Base-by-base conservation (phyloP, 2,888 invertebrate species). In the Volucella zonaria region DNA sequence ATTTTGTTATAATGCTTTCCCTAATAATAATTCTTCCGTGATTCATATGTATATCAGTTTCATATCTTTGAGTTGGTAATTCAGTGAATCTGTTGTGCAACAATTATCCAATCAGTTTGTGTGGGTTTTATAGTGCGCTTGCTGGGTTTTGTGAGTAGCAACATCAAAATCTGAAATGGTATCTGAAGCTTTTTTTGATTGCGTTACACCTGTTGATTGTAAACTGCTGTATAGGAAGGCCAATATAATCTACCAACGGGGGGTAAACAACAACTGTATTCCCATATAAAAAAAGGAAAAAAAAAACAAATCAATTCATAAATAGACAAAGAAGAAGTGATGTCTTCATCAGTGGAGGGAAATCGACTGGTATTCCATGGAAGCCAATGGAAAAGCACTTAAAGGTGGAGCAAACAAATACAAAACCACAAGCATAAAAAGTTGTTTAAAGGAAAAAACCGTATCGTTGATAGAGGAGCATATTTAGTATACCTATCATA, bases 321-420 rank as follows among this genome's bases (percentile, higher is more conserved):
- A 58, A 14, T 12, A 58, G 15, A 47, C 47, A 58, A 70, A 58
- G 68, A 52, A 38, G 11, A 47, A 49, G 38, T 70, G 58, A 70
- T 40, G 58, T 38, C 58, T 67, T 70, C 58, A 70, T 70, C 31
- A 31, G 23, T 70, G 40, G 45, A 47, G 56, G 68, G 58, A 58
- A 70, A 70, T 58, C 38, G 52, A 54, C 23, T 38, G 23, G 56
- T 18, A 42, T 31, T 18, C 18, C n/a, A 54, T 43, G n/a, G 68
- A 23, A 43, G 45, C 15, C 23, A 23, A 61, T 61, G 42, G 15
- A 58, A n/a, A 58, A 42, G 38, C 56, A 59, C 31, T 31, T 31
- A 31, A 31, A 31, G 31, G 31, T 31, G 31, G 31, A 31, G 31
- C 31, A 31, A 31, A 31, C 4, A 31, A 31, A 31, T 31, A 31